Conservation (phyloP, 2,113 vertebrate species). For the Perca fluviatilis region DNA sequence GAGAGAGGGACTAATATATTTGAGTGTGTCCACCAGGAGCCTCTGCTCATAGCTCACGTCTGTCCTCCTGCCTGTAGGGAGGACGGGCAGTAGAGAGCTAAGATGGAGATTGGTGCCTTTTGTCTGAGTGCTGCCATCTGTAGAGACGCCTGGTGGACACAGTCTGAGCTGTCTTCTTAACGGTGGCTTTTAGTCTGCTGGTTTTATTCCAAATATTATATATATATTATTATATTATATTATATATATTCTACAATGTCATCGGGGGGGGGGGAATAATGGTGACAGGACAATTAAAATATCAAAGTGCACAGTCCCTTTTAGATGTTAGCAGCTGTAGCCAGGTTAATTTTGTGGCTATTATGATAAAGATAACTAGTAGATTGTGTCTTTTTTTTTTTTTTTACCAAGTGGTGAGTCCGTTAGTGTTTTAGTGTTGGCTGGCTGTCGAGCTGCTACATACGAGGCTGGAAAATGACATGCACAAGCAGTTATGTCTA, state of each 20-base stretch:
- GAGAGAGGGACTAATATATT: slow-evolving; percentile 24
- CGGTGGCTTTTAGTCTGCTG: slow-evolving; percentile 41
- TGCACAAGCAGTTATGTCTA: too few species aligned
- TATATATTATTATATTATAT: too few species aligned
- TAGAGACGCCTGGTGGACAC: slow-evolving; percentile 23
- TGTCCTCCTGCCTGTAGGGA: not conserved
- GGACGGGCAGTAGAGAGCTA: not conserved
- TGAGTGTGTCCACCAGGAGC: slow-evolving; percentile 15
- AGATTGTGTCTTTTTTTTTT: too few species aligned
- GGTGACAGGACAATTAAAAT: not conserved
- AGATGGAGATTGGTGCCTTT: not conserved
- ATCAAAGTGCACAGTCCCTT: too few species aligned
- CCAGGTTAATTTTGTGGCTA: not conserved
- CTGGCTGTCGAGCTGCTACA: too few species aligned
- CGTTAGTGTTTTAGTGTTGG: too few species aligned
- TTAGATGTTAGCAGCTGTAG: not conserved
- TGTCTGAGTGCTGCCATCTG: not conserved
- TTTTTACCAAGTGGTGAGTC: too few species aligned
- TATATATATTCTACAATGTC: too few species aligned
- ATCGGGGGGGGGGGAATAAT: not conserved
- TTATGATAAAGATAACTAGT: not conserved
- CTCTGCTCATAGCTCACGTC: slow-evolving; percentile 10
- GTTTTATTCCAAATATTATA: not conserved
- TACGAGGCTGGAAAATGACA: too few species aligned
- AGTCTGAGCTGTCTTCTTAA: not conserved